phyloP scores from a whole-genome alignment of 2,888 invertebrate species.

The Acanthococcus lagerstroemiae region DNA sequence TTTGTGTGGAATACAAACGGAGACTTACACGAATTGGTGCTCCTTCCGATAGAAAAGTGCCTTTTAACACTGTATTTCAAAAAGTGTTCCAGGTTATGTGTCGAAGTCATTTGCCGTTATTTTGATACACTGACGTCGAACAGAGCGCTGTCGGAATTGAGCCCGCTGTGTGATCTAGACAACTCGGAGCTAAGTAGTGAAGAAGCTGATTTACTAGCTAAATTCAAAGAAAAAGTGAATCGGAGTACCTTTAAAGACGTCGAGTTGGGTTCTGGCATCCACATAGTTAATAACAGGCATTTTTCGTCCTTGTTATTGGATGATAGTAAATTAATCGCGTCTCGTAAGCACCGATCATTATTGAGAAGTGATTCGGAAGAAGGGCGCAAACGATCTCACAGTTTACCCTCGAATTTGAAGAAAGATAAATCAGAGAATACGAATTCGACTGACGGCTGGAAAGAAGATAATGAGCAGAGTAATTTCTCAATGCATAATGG shows the following conservation, averaged over 20 bases:
- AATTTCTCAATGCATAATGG: neutral
- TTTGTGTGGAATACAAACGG: constrained; percentile 55
- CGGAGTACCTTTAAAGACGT: constrained; percentile 13
- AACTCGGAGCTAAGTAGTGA: constrained; percentile 40
- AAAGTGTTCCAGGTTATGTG: constrained; percentile 52
- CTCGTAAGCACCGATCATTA: neutral
- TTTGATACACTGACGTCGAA: constrained; percentile 44
- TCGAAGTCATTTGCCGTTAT: constrained; percentile 50
- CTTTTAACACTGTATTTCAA: constrained; percentile 52
- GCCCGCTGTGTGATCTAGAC: constrained; percentile 47
- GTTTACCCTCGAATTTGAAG: constrained; percentile 14
- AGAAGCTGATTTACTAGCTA: neutral
- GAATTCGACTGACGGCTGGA: neutral
- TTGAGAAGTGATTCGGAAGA: constrained; percentile 7
- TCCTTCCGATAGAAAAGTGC: constrained; percentile 52
- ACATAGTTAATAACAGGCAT: constrained; percentile 40
- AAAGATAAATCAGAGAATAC: neutral
- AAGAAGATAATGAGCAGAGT: neutral
- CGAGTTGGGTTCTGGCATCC: constrained; percentile 41
- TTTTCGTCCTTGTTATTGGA: constrained; percentile 8
- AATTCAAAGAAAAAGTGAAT: constrained; percentile 20
- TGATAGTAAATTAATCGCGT: neutral
- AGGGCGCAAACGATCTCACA: constrained; percentile 25
- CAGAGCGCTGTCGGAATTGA: constrained; percentile 12
- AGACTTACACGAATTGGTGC: constrained; percentile 49